Evolutionary conservation across 2,888 invertebrate species (phyloP).

Genomic region (Oligia strigilis): DNA sequence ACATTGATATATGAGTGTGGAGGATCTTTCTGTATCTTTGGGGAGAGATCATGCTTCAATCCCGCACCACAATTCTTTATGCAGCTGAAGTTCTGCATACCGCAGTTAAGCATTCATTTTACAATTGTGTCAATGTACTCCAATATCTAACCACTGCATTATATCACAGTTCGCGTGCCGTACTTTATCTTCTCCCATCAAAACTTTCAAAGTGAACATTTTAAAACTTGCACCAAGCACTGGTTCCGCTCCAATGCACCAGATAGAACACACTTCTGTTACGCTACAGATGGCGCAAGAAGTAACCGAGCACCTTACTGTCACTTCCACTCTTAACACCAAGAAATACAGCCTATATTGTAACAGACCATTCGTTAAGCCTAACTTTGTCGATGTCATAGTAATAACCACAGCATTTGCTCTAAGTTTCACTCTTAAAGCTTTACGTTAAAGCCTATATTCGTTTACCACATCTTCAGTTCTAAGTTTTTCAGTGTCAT

Average conservation of each 20-base stretch:
- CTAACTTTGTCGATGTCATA: constrained; percentile 42
- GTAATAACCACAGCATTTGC: constrained; percentile 32
- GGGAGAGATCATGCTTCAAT: background rate
- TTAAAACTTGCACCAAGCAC: constrained; percentile 55
- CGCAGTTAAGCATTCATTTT: background rate
- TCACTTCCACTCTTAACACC: constrained; percentile 5
- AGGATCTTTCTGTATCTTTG: background rate
- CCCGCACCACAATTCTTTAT: background rate
- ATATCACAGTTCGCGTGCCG: constrained; percentile 1
- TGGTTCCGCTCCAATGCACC: constrained; percentile 74
- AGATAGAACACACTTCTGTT: constrained; percentile 71
- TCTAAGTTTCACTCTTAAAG: background rate
- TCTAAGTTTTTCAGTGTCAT: constrained; percentile 40
- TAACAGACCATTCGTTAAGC: background rate
- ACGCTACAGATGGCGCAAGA: constrained; percentile 71
- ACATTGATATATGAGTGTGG: background rate
- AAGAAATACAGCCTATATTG: constrained; percentile 41
- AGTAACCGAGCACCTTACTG: constrained; percentile 17
- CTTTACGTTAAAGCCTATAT: constrained; percentile 30
- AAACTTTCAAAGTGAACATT: constrained; percentile 34
- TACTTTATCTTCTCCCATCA: background rate
- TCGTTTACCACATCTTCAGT: background rate
- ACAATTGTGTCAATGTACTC: background rate
- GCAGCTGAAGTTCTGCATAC: background rate
- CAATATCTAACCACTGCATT: background rate